Evolutionary conservation across 2,113 vertebrate genomes (phyloP).

Genomic region (Amblyopsis rosae): DNA sequence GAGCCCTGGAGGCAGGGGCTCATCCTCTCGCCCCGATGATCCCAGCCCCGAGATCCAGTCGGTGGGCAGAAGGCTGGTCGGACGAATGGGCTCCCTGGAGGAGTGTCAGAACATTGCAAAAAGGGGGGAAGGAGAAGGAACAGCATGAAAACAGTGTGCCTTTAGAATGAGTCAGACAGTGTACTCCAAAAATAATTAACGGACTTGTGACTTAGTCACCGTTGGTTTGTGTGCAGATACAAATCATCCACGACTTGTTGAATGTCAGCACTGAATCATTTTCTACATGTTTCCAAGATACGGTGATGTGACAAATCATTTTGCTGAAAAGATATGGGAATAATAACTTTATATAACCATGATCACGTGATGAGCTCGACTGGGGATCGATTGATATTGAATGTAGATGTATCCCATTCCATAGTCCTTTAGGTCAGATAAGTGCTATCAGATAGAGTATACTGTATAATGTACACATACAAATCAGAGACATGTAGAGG

Average conservation of each 20-base stretch:
- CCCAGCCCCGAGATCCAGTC: constrained; percentile 78
- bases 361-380: too few relatives aligned
- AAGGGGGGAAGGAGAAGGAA: not conserved
- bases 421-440: too few relatives aligned
- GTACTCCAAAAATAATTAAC: too few relatives aligned
- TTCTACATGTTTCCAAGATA: not conserved
- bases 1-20: constrained; percentile 75
- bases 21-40: constrained; percentile 79
- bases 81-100: constrained; percentile 66
- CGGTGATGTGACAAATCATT: not conserved
- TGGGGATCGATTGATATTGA: too few relatives aligned
- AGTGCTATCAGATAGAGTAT: too few relatives aligned
- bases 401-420: too few relatives aligned
- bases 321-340: not conserved
- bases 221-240: constrained; percentile 3
- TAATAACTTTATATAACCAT: too few relatives aligned
- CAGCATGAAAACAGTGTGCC: not conserved
- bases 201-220: not conserved
- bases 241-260: constrained; percentile 23
- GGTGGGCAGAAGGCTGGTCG: constrained; percentile 67
- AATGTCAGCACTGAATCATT: constrained; percentile 2
- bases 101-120: not conserved
- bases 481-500: too few relatives aligned
- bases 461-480: too few relatives aligned
- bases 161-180: constrained; percentile 13